phyloP scores from a whole-genome alignment of 2,113 vertebrate genomes.

The Gallinago media region DNA sequence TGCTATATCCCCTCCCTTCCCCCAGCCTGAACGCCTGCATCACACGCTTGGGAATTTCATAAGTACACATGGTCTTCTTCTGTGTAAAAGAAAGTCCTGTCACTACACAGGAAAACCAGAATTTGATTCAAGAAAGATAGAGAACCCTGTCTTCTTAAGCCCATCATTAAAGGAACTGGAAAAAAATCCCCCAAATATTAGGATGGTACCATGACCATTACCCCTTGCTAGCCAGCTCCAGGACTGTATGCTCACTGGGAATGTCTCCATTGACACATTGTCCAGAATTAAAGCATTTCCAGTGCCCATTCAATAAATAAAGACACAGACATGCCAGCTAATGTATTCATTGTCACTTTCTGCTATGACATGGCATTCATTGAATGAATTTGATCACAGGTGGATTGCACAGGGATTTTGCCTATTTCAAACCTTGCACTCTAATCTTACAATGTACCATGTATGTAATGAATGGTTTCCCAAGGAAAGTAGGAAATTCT shows the following conservation, averaged over 20 bases:
- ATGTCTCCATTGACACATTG: not conserved
- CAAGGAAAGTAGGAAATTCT: not conserved
- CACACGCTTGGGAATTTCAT: not conserved
- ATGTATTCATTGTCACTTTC: not conserved
- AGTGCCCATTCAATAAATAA: not conserved
- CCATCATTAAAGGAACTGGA: not conserved
- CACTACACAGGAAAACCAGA: not conserved
- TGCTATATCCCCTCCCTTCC: not conserved
- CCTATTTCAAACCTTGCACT: not conserved
- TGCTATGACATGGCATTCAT: not conserved
- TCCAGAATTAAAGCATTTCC: not conserved
- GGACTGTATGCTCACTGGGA: not conserved
- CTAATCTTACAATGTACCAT: not conserved
- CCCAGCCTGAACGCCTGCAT: not conserved
- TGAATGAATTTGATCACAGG: not conserved
- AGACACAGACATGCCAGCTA: not conserved
- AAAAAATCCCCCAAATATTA: not conserved
- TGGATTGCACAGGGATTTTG: not conserved
- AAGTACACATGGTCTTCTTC: not conserved
- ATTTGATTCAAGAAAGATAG: not conserved
- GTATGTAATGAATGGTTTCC: not conserved
- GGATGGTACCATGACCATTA: too few relatives aligned
- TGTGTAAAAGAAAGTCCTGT: not conserved
- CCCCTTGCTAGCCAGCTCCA: not conserved
- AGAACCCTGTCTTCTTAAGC: not conserved